Evolutionary conservation across 2,888 invertebrate genomes (phyloP).

Genomic region (Idaea straminata): DNA sequence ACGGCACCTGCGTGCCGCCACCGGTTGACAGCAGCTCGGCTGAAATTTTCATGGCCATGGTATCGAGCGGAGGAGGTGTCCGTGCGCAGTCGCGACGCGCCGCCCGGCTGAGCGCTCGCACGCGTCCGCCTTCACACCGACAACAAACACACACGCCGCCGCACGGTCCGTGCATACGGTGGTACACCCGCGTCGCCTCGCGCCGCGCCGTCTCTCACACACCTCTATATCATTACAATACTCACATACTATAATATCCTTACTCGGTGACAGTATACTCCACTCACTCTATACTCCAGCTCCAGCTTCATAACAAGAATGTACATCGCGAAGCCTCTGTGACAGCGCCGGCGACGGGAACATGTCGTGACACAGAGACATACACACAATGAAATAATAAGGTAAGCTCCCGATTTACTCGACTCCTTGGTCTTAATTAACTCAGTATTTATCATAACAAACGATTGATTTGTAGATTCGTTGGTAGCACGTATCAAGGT

Average conservation of each 20-base stretch:
- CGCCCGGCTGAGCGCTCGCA: conserved; percentile 49
- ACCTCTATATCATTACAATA: background rate
- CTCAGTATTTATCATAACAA: background rate
- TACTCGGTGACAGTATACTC: background rate
- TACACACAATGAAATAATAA: conserved; percentile 75
- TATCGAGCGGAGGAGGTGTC: conserved; percentile 74
- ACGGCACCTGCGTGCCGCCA: conserved; percentile 66
- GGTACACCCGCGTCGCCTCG: background rate
- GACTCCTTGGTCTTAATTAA: background rate
- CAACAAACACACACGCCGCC: conserved; percentile 54
- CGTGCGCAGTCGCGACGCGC: conserved; percentile 59
- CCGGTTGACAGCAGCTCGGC: conserved; percentile 72
- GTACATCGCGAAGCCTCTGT: conserved; percentile 55
- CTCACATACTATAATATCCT: background rate
- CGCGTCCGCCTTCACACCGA: conserved; percentile 40
- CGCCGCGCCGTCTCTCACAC: background rate
- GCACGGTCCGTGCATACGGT: conserved; percentile 38
- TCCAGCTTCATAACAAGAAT: conserved; percentile 40
- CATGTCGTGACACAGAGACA: conserved; percentile 55
- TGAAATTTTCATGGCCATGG: conserved; percentile 78
- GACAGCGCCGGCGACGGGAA: conserved; percentile 49
- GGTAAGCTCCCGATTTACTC: conserved; percentile 46
- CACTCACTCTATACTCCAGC: conserved; percentile 20
- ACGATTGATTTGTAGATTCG: background rate
- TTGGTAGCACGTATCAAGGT: conserved; percentile 10